These are phyloP conservation scores for Callorhinus ursinus DNA, from an alignment of 2,113 vertebrate species.

Conservation along the genomic window DNA sequence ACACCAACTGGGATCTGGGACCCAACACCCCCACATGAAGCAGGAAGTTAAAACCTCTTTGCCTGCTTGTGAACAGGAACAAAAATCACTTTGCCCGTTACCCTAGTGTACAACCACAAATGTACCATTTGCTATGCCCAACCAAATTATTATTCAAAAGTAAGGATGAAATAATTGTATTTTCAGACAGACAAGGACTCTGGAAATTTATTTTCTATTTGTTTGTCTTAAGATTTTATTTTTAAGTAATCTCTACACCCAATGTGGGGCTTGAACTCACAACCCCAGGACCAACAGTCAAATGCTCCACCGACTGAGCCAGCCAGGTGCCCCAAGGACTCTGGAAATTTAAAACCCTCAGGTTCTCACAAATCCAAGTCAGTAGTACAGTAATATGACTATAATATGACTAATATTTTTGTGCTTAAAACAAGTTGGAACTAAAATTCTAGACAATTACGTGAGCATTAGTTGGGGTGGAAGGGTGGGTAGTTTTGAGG, in stretches of 20 bases:
- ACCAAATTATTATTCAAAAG: neutral
- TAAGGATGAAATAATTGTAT: conserved; percentile 18
- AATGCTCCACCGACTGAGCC: neutral
- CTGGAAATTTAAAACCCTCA: neutral
- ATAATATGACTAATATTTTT: neutral
- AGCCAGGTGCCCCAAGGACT: neutral
- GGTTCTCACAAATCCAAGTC: neutral
- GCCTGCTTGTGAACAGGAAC: neutral
- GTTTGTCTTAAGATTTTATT: neutral
- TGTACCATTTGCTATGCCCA: neutral
- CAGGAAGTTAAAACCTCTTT: neutral
- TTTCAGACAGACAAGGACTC: neutral
- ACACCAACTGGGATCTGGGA: neutral
- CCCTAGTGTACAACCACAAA: neutral
- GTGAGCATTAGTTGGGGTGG: neutral
- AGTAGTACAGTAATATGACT: neutral
- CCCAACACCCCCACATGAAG: neutral
- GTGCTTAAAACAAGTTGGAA: neutral
- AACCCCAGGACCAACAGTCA: neutral
- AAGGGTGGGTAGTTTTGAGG: neutral
- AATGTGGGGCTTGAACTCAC: neutral
- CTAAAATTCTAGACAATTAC: neutral
- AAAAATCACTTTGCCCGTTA: neutral
- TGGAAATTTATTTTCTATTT: neutral
- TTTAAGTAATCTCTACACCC: neutral